Evolutionary conservation across 2,113 vertebrate genomes (phyloP).

Genomic region (Taxidea taxus): DNA sequence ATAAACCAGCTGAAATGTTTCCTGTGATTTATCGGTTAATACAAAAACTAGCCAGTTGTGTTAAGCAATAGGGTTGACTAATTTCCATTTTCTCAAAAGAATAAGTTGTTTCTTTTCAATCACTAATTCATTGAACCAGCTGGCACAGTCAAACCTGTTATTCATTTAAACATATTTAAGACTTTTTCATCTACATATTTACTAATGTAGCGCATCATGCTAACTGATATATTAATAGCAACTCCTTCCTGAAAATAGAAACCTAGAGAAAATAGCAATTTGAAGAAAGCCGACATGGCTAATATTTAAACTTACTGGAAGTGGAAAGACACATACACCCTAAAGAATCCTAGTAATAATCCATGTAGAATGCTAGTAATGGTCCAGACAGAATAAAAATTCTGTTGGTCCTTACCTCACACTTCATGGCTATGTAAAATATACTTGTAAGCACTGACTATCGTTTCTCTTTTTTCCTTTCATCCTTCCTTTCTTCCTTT

Average conservation of each 20-base stretch:
- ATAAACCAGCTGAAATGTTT: constrained; percentile 26
- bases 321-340: neutral
- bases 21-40: constrained; percentile 21
- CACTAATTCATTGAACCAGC: constrained; percentile 3
- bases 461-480: neutral
- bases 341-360: neutral
- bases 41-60: constrained; percentile 37
- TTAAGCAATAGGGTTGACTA: neutral
- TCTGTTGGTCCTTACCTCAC: neutral
- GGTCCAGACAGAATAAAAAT: constrained; percentile 5
- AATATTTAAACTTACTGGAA: neutral
- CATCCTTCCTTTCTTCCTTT: neutral
- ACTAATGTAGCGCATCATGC: neutral
- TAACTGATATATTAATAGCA: constrained; percentile 3
- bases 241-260: constrained; percentile 18
- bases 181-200: constrained; percentile 38
- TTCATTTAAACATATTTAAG: constrained; percentile 23
- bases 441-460: neutral
- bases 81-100: constrained; percentile 33
- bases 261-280: constrained; percentile 18
- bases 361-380: neutral
- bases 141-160: constrained; percentile 16
- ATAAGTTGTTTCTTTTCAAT: neutral
- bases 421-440: neutral
- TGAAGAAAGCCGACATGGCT: neutral